Evolutionary conservation across 2,888 invertebrate species (phyloP).

Genomic region (Anagyrus pseudococci): DNA sequence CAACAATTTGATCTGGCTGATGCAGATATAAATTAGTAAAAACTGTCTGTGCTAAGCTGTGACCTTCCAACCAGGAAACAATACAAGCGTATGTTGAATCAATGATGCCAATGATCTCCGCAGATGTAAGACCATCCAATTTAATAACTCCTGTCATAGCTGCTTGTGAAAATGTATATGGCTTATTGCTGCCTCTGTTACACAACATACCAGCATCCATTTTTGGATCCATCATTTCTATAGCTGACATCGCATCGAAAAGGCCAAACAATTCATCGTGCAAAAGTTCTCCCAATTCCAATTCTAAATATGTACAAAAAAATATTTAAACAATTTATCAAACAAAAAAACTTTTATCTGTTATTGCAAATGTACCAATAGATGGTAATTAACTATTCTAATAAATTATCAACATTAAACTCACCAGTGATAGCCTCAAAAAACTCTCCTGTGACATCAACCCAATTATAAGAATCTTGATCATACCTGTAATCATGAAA

Average conservation of each 20-base stretch:
- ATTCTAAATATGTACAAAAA: constrained; percentile 65
- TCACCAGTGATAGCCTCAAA: constrained; percentile 69
- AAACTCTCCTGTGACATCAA: constrained; percentile 73
- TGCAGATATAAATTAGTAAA: constrained; percentile 96
- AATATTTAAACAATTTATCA: not conserved
- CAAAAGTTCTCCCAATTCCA: constrained; percentile 87
- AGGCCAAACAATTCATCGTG: constrained; percentile 92
- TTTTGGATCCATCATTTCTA: constrained; percentile 99
- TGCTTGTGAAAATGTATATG: constrained; percentile 86
- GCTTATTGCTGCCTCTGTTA: constrained; percentile 84
- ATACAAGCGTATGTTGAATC: constrained; percentile 93
- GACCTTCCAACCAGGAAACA: constrained; percentile 97
- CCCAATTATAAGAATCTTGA: constrained; percentile 70
- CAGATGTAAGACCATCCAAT: constrained; percentile 75
- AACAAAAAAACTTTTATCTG: constrained; percentile 3
- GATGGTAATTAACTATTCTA: not conserved
- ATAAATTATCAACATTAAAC: constrained; percentile 6
- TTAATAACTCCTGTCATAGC: constrained; percentile 81
- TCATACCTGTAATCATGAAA: constrained; percentile 46
- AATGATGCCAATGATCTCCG: constrained; percentile 90
- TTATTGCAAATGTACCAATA: not conserved
- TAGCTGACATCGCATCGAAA: constrained; percentile 99
- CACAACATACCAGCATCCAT: constrained; percentile 99
- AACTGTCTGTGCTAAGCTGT: constrained; percentile 94
- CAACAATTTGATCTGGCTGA: constrained; percentile 86